Base-by-base conservation (phyloP, 2,888 invertebrate genomes). In the Microdon myrmicae region DNA sequence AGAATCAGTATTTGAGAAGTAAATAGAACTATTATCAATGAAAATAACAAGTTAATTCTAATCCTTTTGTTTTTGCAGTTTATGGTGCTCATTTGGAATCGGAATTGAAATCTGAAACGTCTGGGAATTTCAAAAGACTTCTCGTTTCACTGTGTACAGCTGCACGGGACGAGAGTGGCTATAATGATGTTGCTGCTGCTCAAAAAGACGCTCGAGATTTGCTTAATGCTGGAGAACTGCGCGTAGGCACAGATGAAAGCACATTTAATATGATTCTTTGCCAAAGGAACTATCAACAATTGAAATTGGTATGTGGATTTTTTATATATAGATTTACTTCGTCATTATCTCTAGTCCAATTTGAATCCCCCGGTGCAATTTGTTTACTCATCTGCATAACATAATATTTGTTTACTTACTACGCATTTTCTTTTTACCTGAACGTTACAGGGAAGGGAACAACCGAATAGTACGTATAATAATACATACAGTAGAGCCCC, bases 121-220 rank as follows among this genome's bases (percentile, higher is more conserved):
- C 92, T 35, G 96, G 96, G 8, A 89, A 89, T 74, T 96, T 97
- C 82, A 90, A 91, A 78, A 86, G 95, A 45, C 83, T 97, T 28
- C 86, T 97, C 82, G 89, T 94, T 14, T 92, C 96, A 17, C 79
- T 94, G 9, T 89, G 89, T 72, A 87, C 88, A 75, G 89, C 87
- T 74, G 81, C 81, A 74, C 75, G 80, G 3, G 79, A 92, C 75
- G 96, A 96, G 80, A 87, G 87, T 68, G 87, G 87, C 74, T 83
- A 86, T 8, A 84, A 87, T 3, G 89, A 96, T 79, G 84, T 83
- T 26, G 83, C 82, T 5, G 82, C 81, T 67, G 96, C 96, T 12
- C 83, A 88, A 61, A 84, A 87, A 70, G 95, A 96, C 81, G 95
- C 95, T 8, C 87, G 89, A 76, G 87, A 87, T 73, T 82, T 93